phyloP scores from a whole-genome alignment of 2,888 invertebrate species.

The Caenorhabditis macrosperma region DNA sequence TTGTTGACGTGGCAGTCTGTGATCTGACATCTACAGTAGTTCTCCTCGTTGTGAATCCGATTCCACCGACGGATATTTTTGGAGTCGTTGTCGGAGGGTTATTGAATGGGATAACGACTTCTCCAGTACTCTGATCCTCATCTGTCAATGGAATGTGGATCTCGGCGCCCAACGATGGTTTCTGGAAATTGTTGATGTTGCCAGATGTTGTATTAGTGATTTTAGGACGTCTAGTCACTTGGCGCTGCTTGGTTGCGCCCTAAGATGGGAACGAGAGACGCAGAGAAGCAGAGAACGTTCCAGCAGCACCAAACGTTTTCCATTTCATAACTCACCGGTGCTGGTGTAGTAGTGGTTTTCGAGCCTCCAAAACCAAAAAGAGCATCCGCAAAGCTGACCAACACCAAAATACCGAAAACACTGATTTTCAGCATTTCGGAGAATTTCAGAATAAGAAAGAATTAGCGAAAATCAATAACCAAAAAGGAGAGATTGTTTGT shows the following conservation, averaged over 20 bases:
- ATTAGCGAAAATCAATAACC: conserved; percentile 1
- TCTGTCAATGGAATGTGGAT: conserved; percentile 35
- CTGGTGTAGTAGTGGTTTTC: conserved; percentile 29
- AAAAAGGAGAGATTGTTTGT: neutral
- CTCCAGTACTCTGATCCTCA: conserved; percentile 18
- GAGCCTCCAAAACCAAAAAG: conserved; percentile 45
- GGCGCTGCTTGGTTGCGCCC: too few relatives aligned
- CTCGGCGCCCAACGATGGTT: conserved; percentile 30
- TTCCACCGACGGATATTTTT: conserved; percentile 13
- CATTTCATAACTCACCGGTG: conserved; percentile 37
- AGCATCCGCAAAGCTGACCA: neutral
- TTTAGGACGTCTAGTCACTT: too few relatives aligned
- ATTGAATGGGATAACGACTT: conserved; percentile 44
- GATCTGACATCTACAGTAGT: conserved; percentile 30
- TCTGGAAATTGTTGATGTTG: conserved; percentile 28
- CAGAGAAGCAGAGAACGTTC: too few relatives aligned
- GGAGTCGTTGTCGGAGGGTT: conserved; percentile 24
- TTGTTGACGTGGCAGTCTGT: conserved; percentile 36
- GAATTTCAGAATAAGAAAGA: too few relatives aligned
- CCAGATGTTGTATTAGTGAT: too few relatives aligned
- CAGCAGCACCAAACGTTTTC: too few relatives aligned
- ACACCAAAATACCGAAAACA: neutral
- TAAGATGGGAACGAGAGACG: too few relatives aligned
- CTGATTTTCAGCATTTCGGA: neutral
- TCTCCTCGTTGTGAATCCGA: conserved; percentile 1